These are phyloP conservation scores for Caenorhabditis sp. DNA, from an alignment of 2,888 invertebrate genomes.

Conservation along the genomic window DNA sequence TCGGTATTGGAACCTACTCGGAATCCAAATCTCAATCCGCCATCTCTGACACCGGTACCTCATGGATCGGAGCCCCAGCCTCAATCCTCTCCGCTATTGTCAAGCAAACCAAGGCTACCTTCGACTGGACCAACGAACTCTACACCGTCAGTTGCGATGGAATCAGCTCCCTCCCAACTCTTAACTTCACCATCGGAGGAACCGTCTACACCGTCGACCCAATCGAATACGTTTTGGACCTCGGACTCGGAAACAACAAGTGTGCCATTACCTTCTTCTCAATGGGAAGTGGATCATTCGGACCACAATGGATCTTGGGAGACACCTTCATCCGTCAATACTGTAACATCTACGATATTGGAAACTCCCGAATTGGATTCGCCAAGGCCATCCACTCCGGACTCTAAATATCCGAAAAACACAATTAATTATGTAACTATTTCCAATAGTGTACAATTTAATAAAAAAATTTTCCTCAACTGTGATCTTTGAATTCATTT, in stretches of 20 bases:
- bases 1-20: slow-evolving; percentile 54
- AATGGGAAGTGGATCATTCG: slow-evolving; percentile 39
- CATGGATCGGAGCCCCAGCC: slow-evolving; percentile 54
- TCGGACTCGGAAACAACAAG: slow-evolving; percentile 48
- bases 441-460: slow-evolving; percentile 7
- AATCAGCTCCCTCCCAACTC: slow-evolving; percentile 39
- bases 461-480: slow-evolving; percentile 16
- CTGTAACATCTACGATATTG: slow-evolving; percentile 47
- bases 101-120: slow-evolving; percentile 49
- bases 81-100: slow-evolving; percentile 42
- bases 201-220: slow-evolving; percentile 49
- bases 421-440: slow-evolving; percentile 9
- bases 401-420: too few species aligned
- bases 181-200: slow-evolving; percentile 58
- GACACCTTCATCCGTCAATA: slow-evolving; percentile 51
- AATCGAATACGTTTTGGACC: slow-evolving; percentile 61
- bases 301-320: slow-evolving; percentile 50
- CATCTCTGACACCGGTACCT: slow-evolving; percentile 65
- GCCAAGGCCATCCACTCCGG: slow-evolving; percentile 21
- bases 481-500: too few species aligned
- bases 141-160: slow-evolving; percentile 55
- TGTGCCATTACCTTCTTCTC: slow-evolving; percentile 48
- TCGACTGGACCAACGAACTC: slow-evolving; percentile 42
- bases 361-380: slow-evolving; percentile 37
- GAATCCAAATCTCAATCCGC: slow-evolving; percentile 44